Conservation (phyloP, 2,797 vertebrate species). For the Gymnothorax reevesii region DNA sequence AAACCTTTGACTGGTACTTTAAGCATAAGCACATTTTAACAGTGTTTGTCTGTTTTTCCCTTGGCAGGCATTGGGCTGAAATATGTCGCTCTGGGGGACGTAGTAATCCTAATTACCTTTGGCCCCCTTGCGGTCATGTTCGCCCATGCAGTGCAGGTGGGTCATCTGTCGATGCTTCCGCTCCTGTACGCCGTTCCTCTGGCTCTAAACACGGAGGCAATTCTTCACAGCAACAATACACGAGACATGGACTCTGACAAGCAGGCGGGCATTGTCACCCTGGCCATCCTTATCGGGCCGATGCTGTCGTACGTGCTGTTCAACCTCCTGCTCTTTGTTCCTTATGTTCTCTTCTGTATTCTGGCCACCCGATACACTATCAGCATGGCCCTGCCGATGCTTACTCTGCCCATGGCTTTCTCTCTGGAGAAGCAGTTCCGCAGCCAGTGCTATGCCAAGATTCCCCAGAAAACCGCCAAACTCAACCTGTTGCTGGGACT, state of each 20-base stretch:
- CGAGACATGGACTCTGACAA: slow-evolving; percentile 95
- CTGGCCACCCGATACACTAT: slow-evolving; percentile 91
- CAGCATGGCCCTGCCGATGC: slow-evolving; percentile 92
- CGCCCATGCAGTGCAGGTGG: slow-evolving; percentile 93
- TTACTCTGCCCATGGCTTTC: slow-evolving; percentile 96
- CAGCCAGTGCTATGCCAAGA: slow-evolving; percentile 83
- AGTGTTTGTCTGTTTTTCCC: slow-evolving; percentile 22
- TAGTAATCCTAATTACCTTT: slow-evolving; percentile 97
- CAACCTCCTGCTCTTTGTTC: slow-evolving; percentile 88
- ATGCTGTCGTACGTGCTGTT: slow-evolving; percentile 90
- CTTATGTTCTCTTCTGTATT: slow-evolving; percentile 91
- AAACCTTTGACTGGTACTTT: neutral
- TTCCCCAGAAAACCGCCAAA: slow-evolving; percentile 94
- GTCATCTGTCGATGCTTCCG: slow-evolving; percentile 87
- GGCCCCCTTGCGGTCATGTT: slow-evolving; percentile 97
- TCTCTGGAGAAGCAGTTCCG: slow-evolving; percentile 93
- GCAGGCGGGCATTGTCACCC: slow-evolving; percentile 92
- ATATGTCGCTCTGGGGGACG: slow-evolving; percentile 93
- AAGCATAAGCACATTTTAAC: neutral
- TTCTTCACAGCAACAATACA: slow-evolving; percentile 98
- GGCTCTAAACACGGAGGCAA: slow-evolving; percentile 95
- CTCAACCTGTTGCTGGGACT: slow-evolving; percentile 94
- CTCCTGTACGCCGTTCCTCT: slow-evolving; percentile 91
- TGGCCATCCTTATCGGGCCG: slow-evolving; percentile 94
- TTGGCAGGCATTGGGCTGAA: slow-evolving; percentile 91